Conservation (phyloP, 2,113 vertebrate species). For the Mesocricetus auratus region DNA sequence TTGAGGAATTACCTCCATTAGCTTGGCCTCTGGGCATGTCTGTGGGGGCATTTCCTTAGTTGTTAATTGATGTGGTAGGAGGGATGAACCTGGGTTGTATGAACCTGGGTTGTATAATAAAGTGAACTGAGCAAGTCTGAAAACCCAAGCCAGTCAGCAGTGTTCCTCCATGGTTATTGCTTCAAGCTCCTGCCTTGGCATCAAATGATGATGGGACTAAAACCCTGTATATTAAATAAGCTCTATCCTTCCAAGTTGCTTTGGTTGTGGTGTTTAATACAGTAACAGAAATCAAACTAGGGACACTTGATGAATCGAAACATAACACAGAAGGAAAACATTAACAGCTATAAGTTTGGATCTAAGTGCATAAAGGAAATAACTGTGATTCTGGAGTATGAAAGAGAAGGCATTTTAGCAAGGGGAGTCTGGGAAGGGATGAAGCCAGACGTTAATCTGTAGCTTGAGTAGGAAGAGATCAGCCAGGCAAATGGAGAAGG, state of each 20-base stretch:
- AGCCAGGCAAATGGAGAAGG: background rate
- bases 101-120: background rate
- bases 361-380: background rate
- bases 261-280: background rate
- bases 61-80: background rate
- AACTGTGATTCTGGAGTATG: background rate
- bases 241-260: background rate
- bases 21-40: background rate
- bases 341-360: background rate
- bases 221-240: background rate
- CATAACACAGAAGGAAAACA: background rate
- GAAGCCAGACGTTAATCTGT: background rate
- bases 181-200: background rate
- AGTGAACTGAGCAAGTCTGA: background rate
- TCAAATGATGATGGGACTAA: background rate
- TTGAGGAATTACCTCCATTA: no score
- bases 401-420: background rate
- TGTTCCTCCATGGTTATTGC: background rate
- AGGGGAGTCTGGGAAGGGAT: background rate
- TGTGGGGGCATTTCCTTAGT: background rate
- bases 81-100: no score
- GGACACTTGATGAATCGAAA: background rate
- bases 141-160: background rate
- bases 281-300: background rate
- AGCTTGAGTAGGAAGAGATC: background rate